Percentiles rank a stretch among this genome's conserved stretches.
phyloP scores from a whole-genome alignment of 2,797 vertebrate genomes.

The Rhynchotus rufescens region DNA sequence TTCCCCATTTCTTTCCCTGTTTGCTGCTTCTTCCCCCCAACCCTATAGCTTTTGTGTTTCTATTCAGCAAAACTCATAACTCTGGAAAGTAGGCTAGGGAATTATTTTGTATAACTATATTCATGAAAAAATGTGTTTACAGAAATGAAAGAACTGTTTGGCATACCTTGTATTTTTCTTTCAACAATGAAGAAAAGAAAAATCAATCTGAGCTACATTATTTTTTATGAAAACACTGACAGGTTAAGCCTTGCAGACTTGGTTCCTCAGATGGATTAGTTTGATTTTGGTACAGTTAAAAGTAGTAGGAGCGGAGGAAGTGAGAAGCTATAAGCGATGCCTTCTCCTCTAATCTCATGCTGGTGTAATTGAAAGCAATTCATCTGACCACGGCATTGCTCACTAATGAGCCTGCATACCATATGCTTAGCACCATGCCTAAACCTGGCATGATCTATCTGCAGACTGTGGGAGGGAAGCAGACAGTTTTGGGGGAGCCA shows the following conservation, averaged over 20 bases:
- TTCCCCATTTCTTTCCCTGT: not conserved
- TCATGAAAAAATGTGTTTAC: not conserved
- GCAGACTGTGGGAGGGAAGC: not conserved
- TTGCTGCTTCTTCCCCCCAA: rapidly evolving
- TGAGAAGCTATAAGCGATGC: not conserved
- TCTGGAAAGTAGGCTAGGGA: not conserved
- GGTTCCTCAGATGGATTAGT: not conserved
- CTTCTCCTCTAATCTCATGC: not conserved
- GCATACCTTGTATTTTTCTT: not conserved
- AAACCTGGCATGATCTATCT: not conserved
- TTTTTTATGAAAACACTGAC: not conserved
- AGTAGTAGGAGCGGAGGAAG: not conserved
- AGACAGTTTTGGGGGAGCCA: not conserved
- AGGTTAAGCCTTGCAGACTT: not conserved
- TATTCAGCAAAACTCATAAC: not conserved
- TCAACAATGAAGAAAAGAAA: not conserved
- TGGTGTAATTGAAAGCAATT: not conserved
- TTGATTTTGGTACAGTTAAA: not conserved
- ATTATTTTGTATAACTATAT: not conserved
- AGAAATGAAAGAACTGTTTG: not conserved
- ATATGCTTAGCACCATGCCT: not conserved
- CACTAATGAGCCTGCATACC: not conserved
- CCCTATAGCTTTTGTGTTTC: rapidly evolving
- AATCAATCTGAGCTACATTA: not conserved
- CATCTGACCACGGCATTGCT: not conserved